Conservation (phyloP, 2,113 vertebrate genomes). For the Nyctibius bracteatus region DNA sequence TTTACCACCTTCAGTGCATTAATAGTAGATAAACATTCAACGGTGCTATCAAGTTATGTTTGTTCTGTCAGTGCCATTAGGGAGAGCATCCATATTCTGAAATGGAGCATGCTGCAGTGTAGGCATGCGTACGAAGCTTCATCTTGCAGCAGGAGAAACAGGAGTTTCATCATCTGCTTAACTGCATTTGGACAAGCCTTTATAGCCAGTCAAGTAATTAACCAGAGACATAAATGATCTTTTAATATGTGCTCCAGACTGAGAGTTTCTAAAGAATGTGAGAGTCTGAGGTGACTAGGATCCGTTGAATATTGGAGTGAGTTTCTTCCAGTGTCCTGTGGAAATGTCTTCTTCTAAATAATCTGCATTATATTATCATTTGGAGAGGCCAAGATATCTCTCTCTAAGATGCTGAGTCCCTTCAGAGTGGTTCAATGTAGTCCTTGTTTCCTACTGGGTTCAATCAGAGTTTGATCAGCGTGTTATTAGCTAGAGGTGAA, state of each 20-base stretch:
- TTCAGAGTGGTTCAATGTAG: neutral
- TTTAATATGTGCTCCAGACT: neutral
- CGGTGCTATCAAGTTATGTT: neutral
- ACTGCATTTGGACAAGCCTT: neutral
- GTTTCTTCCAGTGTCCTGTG: neutral
- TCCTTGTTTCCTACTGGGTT: neutral
- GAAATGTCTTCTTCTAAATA: neutral
- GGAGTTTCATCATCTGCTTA: neutral
- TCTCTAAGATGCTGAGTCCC: neutral
- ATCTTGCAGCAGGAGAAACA: neutral
- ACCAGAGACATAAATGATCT: neutral
- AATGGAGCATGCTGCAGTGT: neutral
- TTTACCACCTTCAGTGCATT: neutral
- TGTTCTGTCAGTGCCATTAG: neutral
- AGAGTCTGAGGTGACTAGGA: neutral
- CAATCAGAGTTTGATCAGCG: neutral
- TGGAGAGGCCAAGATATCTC: neutral
- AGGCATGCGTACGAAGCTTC: fast-evolving
- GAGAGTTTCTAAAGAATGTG: neutral
- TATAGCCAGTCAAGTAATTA: neutral
- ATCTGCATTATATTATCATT: no score
- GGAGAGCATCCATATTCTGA: neutral
- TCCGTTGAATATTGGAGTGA: neutral
- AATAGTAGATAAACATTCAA: neutral
- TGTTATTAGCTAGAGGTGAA: neutral